Evolutionary conservation across 2,888 invertebrate species (phyloP).

Genomic region (Polyommatus icarus): DNA sequence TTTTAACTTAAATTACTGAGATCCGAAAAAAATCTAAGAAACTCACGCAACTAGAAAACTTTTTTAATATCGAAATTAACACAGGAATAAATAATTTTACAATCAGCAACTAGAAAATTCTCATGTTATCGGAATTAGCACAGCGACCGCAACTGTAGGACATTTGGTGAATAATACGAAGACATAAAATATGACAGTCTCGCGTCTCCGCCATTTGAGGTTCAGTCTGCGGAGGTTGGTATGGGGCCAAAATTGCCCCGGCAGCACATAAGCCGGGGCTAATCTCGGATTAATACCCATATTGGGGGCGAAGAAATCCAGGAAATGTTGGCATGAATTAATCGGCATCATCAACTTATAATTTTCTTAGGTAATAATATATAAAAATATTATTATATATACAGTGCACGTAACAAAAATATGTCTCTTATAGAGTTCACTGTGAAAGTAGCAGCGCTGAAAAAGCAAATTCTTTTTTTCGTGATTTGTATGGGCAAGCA

Average conservation of each 20-base stretch:
- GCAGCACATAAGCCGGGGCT: slow-evolving; percentile 34
- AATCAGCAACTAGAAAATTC: not conserved
- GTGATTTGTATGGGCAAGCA: too few species aligned
- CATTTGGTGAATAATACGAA: slow-evolving; percentile 55
- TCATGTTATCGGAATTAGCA: slow-evolving; percentile 36
- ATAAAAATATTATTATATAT: too few species aligned
- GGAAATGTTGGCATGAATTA: not conserved
- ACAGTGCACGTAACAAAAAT: too few species aligned
- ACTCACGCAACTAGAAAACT: not conserved
- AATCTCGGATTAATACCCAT: slow-evolving; percentile 37
- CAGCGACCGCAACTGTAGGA: slow-evolving; percentile 49
- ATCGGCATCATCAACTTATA: not conserved
- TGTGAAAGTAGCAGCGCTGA: too few species aligned
- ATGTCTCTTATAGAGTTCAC: too few species aligned
- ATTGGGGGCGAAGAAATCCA: slow-evolving; percentile 46
- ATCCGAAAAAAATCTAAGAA: too few species aligned
- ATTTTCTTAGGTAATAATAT: not conserved
- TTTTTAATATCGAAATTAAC: slow-evolving; percentile 36
- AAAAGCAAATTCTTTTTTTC: too few species aligned
- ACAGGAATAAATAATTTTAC: slow-evolving; percentile 36
- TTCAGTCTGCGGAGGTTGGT: slow-evolving; percentile 59
- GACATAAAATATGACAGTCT: slow-evolving; percentile 64
- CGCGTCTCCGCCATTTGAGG: slow-evolving; percentile 72
- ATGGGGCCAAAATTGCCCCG: slow-evolving; percentile 69
- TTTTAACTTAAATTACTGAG: not conserved